These are phyloP conservation scores for Lophotis ruficrista DNA, from an alignment of 2,113 vertebrate species.

Conservation along the genomic window DNA sequence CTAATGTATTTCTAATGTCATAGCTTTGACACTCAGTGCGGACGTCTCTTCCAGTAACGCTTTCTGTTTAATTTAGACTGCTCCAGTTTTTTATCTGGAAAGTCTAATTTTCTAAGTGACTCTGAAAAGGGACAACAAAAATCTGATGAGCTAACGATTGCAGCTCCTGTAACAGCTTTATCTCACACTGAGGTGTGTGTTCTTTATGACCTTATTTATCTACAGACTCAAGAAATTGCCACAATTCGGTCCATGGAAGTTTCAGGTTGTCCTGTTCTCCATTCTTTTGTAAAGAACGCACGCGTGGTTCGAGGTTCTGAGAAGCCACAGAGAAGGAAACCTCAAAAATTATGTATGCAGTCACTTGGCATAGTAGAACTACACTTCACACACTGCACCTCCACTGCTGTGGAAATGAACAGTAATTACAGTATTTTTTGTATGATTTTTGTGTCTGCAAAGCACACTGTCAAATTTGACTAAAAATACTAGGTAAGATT, in stretches of 20 bases:
- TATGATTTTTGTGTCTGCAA: neutral
- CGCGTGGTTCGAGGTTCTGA: neutral
- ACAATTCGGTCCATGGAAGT: neutral
- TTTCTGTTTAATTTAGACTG: neutral
- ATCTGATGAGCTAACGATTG: neutral
- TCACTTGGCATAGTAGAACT: neutral
- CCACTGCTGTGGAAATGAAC: neutral
- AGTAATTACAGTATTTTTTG: neutral
- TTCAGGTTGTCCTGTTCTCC: neutral
- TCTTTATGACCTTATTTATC: neutral
- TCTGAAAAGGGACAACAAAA: neutral
- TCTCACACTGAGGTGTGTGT: neutral
- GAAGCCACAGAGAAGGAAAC: neutral
- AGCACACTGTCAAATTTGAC: neutral
- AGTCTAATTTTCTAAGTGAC: neutral
- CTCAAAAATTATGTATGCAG: neutral
- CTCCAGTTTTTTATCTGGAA: neutral
- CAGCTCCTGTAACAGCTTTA: neutral
- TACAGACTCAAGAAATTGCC: neutral
- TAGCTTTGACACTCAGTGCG: neutral
- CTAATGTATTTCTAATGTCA: neutral
- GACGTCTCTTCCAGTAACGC: neutral
- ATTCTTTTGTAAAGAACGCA: neutral
- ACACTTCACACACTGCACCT: neutral
- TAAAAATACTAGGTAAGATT: neutral